Evolutionary conservation across 2,797 vertebrate genomes (phyloP).

Genomic region (Sphaeramia orbicularis): DNA sequence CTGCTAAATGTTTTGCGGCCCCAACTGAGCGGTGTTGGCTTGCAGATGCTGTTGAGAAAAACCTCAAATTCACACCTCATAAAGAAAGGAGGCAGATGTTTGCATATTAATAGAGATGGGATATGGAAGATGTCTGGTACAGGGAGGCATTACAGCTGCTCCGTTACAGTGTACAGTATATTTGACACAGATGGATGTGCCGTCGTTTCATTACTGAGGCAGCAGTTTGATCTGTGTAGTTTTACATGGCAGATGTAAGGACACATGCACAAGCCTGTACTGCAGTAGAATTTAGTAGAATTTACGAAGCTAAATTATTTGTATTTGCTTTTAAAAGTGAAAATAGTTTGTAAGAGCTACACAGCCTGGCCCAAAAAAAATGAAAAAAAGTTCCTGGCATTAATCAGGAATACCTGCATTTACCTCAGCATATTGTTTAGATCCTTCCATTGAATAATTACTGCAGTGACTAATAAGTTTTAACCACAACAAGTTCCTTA

Average conservation of each 20-base stretch:
- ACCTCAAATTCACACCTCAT: slow-evolving; percentile 73
- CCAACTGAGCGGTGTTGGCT: slow-evolving; percentile 67
- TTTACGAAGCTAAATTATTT: too few relatives aligned
- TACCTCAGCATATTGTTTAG: too few relatives aligned
- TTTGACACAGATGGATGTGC: slow-evolving; percentile 63
- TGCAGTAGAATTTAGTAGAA: too few relatives aligned
- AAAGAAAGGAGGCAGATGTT: slow-evolving; percentile 81
- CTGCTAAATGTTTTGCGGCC: slow-evolving; percentile 77
- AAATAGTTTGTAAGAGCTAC: too few relatives aligned
- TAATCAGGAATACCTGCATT: too few relatives aligned
- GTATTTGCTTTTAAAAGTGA: too few relatives aligned
- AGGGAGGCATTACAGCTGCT: slow-evolving; percentile 72
- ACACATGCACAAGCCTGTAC: slow-evolving; percentile 22
- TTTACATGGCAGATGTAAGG: slow-evolving; percentile 52
- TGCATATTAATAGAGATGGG: slow-evolving; percentile 79
- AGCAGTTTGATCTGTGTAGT: slow-evolving; percentile 56
- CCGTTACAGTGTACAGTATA: slow-evolving; percentile 57
- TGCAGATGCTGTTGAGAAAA: slow-evolving; percentile 73
- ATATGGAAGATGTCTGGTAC: slow-evolving; percentile 58
- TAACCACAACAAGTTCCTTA: too few relatives aligned
- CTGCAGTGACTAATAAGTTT: too few relatives aligned
- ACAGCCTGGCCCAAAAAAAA: too few relatives aligned
- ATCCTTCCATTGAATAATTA: too few relatives aligned
- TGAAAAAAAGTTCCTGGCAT: too few relatives aligned
- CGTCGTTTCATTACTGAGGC: slow-evolving; percentile 66